A percentile compares a stretch with the other conserved stretches of the same genome.
Conservation (phyloP, 2,888 invertebrate species). For the Colostygia pectinataria region DNA sequence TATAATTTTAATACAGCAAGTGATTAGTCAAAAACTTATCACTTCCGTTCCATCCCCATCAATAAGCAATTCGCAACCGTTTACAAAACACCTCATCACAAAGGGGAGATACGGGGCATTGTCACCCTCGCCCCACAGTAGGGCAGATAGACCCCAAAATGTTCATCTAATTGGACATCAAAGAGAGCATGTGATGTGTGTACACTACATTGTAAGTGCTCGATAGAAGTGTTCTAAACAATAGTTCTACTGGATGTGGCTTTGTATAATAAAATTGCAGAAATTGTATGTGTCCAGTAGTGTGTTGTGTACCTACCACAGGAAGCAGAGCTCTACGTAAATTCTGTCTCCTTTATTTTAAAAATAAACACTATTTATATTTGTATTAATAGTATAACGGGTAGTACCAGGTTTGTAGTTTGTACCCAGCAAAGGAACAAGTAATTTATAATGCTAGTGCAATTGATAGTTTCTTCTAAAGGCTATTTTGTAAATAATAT, state of each 20-base stretch:
- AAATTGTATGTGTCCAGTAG: too few relatives aligned
- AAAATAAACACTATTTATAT: too few relatives aligned
- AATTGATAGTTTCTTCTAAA: too few relatives aligned
- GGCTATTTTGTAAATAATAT: too few relatives aligned
- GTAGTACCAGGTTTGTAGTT: too few relatives aligned
- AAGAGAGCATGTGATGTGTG: conserved; percentile 77
- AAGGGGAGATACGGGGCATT: conserved; percentile 54
- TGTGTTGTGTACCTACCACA: too few relatives aligned
- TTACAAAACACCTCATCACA: conserved; percentile 26
- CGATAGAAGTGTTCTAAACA: conserved; percentile 6
- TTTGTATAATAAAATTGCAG: background rate
- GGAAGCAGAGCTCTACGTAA: too few relatives aligned
- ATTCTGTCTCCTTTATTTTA: too few relatives aligned
- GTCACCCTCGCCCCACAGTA: conserved; percentile 37
- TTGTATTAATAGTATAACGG: too few relatives aligned
- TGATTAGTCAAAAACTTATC: conserved; percentile 3
- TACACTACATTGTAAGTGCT: conserved; percentile 29
- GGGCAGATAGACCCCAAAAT: conserved; percentile 65
- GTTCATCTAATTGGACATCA: conserved; percentile 82
- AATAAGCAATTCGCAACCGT: conserved; percentile 23
- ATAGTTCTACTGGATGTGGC: conserved; percentile 46
- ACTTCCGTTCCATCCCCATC: conserved; percentile 10
- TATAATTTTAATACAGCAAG: background rate
- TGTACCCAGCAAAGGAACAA: too few relatives aligned
- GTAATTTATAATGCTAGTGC: too few relatives aligned